Evolutionary conservation across 1,140 invertebrate genomes (phyloP).

Genomic region (Drosophila bocqueti): DNA sequence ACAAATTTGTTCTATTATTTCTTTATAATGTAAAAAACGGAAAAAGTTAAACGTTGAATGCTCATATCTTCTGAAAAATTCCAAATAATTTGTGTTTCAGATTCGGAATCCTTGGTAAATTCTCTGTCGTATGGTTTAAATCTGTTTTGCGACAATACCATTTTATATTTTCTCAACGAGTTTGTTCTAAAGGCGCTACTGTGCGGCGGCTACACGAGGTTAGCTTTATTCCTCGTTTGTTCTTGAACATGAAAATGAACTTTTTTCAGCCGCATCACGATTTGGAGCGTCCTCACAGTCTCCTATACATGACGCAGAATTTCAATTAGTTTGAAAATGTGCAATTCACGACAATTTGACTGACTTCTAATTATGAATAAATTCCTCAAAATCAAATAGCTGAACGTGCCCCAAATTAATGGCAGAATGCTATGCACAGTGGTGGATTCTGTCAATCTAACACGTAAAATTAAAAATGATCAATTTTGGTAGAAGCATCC

Average conservation of each 20-base stretch:
- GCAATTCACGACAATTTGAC: conserved; percentile 71
- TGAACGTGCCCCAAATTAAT: conserved; percentile 23
- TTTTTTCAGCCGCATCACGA: background rate
- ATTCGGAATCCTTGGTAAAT: too few relatives aligned
- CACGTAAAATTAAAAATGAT: background rate
- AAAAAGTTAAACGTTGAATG: too few relatives aligned
- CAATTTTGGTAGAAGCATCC: background rate
- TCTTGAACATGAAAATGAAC: background rate
- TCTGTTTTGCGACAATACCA: too few relatives aligned
- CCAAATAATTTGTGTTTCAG: too few relatives aligned
- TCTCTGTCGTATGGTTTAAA: too few relatives aligned
- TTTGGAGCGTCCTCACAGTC: background rate
- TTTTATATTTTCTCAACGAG: too few relatives aligned
- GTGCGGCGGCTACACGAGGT: background rate
- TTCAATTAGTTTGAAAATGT: conserved; percentile 67
- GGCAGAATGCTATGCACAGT: background rate
- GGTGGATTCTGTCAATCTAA: background rate
- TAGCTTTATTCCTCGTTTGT: background rate
- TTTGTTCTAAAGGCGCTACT: too few relatives aligned
- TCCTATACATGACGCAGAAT: conserved; percentile 36
- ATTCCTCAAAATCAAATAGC: conserved; percentile 62
- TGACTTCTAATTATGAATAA: conserved; percentile 71
- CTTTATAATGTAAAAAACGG: too few relatives aligned
- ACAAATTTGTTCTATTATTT: too few relatives aligned
- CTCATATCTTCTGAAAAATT: too few relatives aligned